Conservation (phyloP, 2,797 vertebrate species). For the Rousettus madagascariensis region DNA sequence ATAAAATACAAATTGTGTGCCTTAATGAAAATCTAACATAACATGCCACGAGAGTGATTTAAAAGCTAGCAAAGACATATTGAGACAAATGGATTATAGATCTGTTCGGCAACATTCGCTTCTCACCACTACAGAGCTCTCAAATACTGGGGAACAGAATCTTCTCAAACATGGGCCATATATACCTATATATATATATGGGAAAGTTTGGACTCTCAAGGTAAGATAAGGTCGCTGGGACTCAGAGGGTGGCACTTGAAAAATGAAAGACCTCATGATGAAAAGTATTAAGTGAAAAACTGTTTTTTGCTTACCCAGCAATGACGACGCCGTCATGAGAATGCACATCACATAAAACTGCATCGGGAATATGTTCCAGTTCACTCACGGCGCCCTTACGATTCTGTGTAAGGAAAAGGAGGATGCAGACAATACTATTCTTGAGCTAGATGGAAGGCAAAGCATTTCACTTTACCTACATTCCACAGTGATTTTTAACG, state of each 20-base stretch:
- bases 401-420: constrained; percentile 86
- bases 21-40: constrained; percentile 56
- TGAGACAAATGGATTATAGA: constrained; percentile 5
- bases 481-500: rapidly evolving
- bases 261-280: neutral
- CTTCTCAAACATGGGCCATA: neutral
- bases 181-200: too few species aligned
- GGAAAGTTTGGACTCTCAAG: neutral
- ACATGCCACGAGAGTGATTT: constrained; percentile 34
- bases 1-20: constrained; percentile 59
- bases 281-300: neutral
- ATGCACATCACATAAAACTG: constrained; percentile 92
- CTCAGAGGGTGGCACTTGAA: neutral
- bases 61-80: constrained; percentile 5
- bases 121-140: neutral
- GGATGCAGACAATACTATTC: rapidly evolving
- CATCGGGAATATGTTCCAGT: constrained; percentile 93
- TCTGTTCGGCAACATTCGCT: neutral
- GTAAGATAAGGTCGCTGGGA: neutral
- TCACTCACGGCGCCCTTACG: constrained; percentile 93
- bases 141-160: neutral
- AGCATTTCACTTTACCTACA: neutral
- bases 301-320: constrained; percentile 90
- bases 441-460: rapidly evolving
- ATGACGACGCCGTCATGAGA: constrained; percentile 91